Evolutionary conservation across 2,888 invertebrate species (phyloP), one percentile per base, ranked within the genome.

Genomic region (Nebria salina): DNA sequence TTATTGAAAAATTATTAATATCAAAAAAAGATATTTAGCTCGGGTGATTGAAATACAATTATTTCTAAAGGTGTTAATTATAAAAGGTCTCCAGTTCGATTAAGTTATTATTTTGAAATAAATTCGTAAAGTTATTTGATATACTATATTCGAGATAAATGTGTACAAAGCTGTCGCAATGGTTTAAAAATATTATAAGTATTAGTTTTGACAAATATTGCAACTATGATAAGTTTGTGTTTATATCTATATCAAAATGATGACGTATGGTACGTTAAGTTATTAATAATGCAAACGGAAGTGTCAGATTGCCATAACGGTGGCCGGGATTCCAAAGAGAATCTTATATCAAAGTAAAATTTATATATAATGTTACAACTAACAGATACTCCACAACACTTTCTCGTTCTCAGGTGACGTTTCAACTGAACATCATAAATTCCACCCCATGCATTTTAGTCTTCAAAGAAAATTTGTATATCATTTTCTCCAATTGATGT

Each of bases 231-330:
- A 54, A 1, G 13, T 54, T 54, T 6, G 11, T 11, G 54, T 13
- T 54, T 54, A 7, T 54, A 54, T 54, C 54, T 54, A 13, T 54
- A 8, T 54, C 54, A 54, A 54, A 7, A 54, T 13, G 54, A 7
- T 26, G 66, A 26, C 68, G 68, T 20, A 20, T 13, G 68, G 3
- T 75, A 75, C 80, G 80, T 80, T 75, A 65, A 15, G n/a, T 54
- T 43, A 72, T 84, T 83, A 83, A 84, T 84, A 84, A 84, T 84
- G 82, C 82, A 83, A 76, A 78, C 73, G 82, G 81, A 83, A 83
- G 83, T 84, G 84, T 84, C 83, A 82, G 84, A 83, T 84, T 77
- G 83, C 83, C 82, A 84, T 84, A 83, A 84, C 83, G 83, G 79
- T 68, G 84, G 82, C 77, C 82, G 80, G 82, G 82, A 34, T 83